Conservation (phyloP, 2,113 vertebrate genomes). For the Callaeas wilsoni region DNA sequence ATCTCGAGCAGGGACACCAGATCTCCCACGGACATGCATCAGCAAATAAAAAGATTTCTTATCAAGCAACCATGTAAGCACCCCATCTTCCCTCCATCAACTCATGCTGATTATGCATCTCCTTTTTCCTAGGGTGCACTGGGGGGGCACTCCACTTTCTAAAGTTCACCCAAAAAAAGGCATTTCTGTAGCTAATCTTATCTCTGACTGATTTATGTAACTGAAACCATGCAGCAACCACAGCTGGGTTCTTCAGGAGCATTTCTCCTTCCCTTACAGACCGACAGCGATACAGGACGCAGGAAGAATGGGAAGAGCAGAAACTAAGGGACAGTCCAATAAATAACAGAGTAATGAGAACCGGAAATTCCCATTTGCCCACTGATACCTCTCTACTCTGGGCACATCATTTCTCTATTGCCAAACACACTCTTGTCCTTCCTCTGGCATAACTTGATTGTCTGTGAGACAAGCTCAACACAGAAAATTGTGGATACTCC, state of each 20-base stretch:
- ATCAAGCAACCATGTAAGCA: neutral
- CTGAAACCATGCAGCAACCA: neutral
- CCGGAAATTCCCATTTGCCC: neutral
- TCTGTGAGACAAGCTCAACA: neutral
- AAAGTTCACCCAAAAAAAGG: neutral
- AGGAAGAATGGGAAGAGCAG: neutral
- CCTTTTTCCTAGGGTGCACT: neutral
- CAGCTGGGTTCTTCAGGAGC: neutral
- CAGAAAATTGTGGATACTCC: neutral
- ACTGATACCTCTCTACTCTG: neutral
- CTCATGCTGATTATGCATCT: neutral
- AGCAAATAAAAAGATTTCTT: constrained; percentile 9
- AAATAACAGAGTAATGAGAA: neutral
- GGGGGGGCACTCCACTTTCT: neutral
- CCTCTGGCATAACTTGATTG: neutral
- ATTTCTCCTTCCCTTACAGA: neutral
- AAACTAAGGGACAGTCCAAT: neutral
- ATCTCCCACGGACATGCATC: neutral
- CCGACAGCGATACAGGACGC: neutral
- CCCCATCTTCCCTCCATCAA: neutral
- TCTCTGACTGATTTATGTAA: neutral
- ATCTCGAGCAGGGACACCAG: neutral
- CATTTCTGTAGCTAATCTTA: neutral
- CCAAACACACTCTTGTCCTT: neutral
- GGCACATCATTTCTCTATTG: neutral